A percentile compares a stretch with the other conserved stretches of the same genome.
These are phyloP conservation scores for Chromoteleia sp. DNA, from an alignment of 2,888 invertebrate genomes.

Conservation along the genomic window DNA sequence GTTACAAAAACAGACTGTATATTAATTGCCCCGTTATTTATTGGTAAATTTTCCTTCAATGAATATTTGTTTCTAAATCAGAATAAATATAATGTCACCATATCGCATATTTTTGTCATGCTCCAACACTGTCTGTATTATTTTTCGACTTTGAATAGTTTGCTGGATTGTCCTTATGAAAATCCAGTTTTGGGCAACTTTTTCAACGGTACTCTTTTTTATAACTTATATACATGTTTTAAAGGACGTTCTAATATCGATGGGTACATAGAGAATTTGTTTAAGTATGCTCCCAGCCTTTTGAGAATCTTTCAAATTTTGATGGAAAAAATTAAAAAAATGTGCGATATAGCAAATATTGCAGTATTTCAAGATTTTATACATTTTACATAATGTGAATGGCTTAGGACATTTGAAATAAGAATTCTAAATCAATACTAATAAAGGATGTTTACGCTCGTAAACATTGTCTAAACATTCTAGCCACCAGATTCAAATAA, in stretches of 20 bases:
- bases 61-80: slow-evolving; percentile 85
- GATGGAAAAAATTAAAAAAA: neutral
- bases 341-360: neutral
- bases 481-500: too few relatives aligned
- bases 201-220: slow-evolving; percentile 91
- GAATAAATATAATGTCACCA: slow-evolving; percentile 65
- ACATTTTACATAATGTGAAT: too few relatives aligned
- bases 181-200: slow-evolving; percentile 87
- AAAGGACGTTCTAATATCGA: slow-evolving; percentile 80
- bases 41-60: slow-evolving; percentile 87
- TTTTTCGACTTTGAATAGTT: slow-evolving; percentile 87
- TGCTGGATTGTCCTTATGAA: slow-evolving; percentile 87
- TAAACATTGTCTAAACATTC: too few relatives aligned
- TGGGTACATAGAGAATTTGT: neutral
- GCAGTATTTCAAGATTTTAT: neutral
- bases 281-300: neutral
- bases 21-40: slow-evolving; percentile 86
- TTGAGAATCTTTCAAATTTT: neutral
- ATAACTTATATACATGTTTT: slow-evolving; percentile 89
- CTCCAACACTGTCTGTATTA: slow-evolving; percentile 53
- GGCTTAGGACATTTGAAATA: too few relatives aligned
- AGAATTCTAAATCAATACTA: too few relatives aligned
- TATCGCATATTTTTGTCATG: neutral
- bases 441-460: too few relatives aligned
- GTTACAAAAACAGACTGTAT: slow-evolving; percentile 87